Percentiles rank a stretch among this genome's conserved stretches.
phyloP scores from a whole-genome alignment of 37 sponge, comb jelly and placozoan genomes.

The Diacarnus erythraeanus region DNA sequence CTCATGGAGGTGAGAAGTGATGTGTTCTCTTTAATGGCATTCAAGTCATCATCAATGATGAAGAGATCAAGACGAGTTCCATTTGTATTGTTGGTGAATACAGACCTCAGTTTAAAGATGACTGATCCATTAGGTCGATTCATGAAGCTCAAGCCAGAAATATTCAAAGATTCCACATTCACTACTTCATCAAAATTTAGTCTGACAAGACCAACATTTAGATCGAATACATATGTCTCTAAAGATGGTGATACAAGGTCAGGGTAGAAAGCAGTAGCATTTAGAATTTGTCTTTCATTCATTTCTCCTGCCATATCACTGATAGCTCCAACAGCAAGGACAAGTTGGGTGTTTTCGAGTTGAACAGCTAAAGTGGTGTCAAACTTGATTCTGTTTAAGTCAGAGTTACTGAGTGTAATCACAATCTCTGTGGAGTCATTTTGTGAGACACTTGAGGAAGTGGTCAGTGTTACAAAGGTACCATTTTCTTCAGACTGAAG shows the following conservation, averaged over 20 bases:
- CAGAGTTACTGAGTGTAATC: conserved; percentile 37
- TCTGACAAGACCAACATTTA: conserved; percentile 53
- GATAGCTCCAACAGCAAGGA: conserved; percentile 34
- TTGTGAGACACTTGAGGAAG: conserved; percentile 35
- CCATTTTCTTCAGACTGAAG: conserved; percentile 44
- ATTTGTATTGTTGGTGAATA: conserved; percentile 68
- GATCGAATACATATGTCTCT: conserved; percentile 64
- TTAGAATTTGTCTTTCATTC: conserved; percentile 40
- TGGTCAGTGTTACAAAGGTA: conserved; percentile 52
- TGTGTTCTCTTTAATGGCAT: conserved; percentile 78
- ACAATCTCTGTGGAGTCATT: conserved; percentile 64
- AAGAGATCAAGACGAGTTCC: conserved; percentile 52
- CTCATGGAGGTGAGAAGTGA: conserved; percentile 61
- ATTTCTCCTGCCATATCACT: conserved; percentile 63
- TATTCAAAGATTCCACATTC: conserved; percentile 52
- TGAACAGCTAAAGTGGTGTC: conserved; percentile 65
- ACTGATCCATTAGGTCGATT: conserved; percentile 43
- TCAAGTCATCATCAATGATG: conserved; percentile 66
- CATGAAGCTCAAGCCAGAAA: conserved; percentile 54
- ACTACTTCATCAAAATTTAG: conserved; percentile 79
- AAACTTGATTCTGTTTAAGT: conserved; percentile 73
- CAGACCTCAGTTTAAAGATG: conserved; percentile 33
- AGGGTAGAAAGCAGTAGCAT: conserved; percentile 22
- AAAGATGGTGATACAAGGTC: conserved; percentile 63
- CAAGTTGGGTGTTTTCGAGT: conserved; percentile 43